Base-by-base conservation (phyloP, 1,140 invertebrate species). In the Heliconius nattereri region DNA sequence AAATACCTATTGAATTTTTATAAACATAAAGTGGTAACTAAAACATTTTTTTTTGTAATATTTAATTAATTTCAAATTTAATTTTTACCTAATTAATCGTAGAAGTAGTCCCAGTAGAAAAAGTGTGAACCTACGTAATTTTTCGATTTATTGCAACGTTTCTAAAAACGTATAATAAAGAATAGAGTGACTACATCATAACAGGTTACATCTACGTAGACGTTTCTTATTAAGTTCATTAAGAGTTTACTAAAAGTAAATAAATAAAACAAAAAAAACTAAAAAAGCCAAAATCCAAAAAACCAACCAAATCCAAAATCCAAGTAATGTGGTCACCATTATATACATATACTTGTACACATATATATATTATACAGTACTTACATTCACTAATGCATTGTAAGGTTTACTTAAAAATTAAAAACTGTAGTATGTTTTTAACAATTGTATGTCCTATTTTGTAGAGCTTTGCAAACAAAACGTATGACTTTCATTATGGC, bases 401-500 rank as follows among this genome's bases (percentile, higher is more conserved):
- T 72, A 72, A 72, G 23, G 37, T 72, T 72, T 40, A 72, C 71
- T 37, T 72, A 40, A 26, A 72, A 72, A 72, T 35, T 72, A 40
- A 72, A 37, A 66, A 52, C 13, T 29, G 9, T 29, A 66, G 23
- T 66, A 11, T 45, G 35, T 20, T 71, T 70, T 71, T 26, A 76
- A 26, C 52, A 66, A 45, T 76, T 66, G 75, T 76, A 45, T 45
- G n/a, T 76, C 29, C 40, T 74, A 40, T 76, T 70, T 76, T 29
- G 57, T 71, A 76, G 23, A 26, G 75, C 60, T 60, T 60, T 70
- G 40, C 60, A 29, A 76, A 76, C 57, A 71, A 76, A 76, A 76
- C 60, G 23, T 76, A 76, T 76, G 60, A 76, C 75, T 70, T 79
- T 75, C 74, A 74, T 45, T 71, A 75, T 60, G 45, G 57, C 75